Percentiles rank a stretch among this genome's conserved stretches.
These are phyloP conservation scores for Psilopsiagon aurifrons DNA, from an alignment of 2,113 vertebrate genomes.

Conservation along the genomic window DNA sequence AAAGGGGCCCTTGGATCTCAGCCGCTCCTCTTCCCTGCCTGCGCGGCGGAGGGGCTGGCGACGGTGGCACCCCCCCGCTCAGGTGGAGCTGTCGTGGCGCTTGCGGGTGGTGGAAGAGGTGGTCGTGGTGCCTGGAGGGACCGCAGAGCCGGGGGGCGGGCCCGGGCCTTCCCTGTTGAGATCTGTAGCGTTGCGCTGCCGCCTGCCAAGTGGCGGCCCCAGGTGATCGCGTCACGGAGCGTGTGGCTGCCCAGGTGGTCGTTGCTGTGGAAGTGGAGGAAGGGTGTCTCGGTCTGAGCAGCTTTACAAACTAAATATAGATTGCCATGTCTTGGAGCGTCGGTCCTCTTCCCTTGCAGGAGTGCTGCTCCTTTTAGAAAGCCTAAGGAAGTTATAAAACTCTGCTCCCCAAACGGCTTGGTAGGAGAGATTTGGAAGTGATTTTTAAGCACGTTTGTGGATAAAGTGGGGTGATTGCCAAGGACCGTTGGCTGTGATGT, in stretches of 20 bases:
- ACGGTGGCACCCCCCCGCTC: not conserved
- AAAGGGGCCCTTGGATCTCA: not conserved
- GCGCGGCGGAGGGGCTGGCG: too few species aligned
- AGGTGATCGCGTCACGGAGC: not conserved
- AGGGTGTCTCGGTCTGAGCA: not conserved
- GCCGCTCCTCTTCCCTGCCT: not conserved
- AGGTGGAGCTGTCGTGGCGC: too few species aligned
- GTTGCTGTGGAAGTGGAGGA: not conserved
- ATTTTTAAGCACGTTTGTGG: not conserved
- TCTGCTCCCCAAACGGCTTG: rapidly evolving
- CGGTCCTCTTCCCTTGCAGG: too few species aligned
- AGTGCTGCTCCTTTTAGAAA: not conserved
- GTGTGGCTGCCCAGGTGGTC: not conserved
- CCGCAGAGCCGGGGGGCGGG: not conserved
- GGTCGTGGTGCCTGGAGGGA: not conserved
- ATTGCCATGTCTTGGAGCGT: not conserved
- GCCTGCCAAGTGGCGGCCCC: not conserved
- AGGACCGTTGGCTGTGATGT: rapidly evolving
- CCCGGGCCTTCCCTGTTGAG: not conserved
- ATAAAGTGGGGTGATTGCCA: rapidly evolving
- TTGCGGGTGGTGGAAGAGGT: not conserved
- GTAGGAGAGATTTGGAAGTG: rapidly evolving
- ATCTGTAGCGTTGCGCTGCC: rapidly evolving
- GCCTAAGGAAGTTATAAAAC: not conserved
- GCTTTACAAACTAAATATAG: slow-evolving; percentile 51